Base-by-base conservation (phyloP, 1,140 invertebrate species). In the Psilanteris sp. region DNA sequence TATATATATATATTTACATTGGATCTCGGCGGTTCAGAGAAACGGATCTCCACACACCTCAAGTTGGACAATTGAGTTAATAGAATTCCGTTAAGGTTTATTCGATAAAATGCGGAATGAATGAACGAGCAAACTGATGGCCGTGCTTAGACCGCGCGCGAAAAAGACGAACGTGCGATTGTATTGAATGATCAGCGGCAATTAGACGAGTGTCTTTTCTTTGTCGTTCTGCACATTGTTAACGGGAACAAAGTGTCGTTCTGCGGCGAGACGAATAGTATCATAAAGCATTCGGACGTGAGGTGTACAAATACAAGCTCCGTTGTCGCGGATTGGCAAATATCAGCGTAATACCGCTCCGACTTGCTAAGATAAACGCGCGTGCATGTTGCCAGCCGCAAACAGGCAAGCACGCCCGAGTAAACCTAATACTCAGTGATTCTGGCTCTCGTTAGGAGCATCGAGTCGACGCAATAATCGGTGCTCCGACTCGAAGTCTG, bases 261-360 rank as follows among this genome's bases (percentile, higher is more conserved):
- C 20, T 1, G 15, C 16, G 41, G 46, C 39, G 52, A 48, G 52
- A 73, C 59, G 44, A 59, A 73, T 73, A 34, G 59, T 54, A 64
- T 50, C 70, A 48, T 73, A 57, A 73, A 73, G 70, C 66, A 64
- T 73, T 66, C 22, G 70, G 43, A 74, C 70, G 52, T 36, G 57
- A n/a, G 48, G 18, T 29, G 22, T 3, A 39, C 41, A 57, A 72
- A 72, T 29, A 66, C 57, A 34, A 32, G 31, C 39, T 41, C 32
- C n/a, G n/a, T 39, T 39, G 43, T 29, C 26, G 24, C 20, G 18
- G 44, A 64, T 73, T 57, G 50, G 70, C 34, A 73, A 73, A 66
- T 73, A 73, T 64, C 50, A 32, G 24, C 50, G 68, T 50, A 61
- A 62, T 55, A 26, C 54, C 31, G 52, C 36, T 16, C 44, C 31